Base-by-base conservation (phyloP, 1,140 invertebrate species). In the Eurosta solidaginis region DNA sequence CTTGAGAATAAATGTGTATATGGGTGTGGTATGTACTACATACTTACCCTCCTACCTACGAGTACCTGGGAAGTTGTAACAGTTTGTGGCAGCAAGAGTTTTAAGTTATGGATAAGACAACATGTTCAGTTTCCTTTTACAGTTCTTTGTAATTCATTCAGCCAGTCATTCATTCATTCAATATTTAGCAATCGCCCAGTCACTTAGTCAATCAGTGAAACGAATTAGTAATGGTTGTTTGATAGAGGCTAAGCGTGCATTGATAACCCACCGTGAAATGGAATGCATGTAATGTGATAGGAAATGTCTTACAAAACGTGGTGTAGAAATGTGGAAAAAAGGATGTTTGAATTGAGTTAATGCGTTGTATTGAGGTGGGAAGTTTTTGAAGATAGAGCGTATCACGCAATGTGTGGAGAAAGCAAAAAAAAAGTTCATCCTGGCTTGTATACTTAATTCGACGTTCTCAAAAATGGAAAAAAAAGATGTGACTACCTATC, bases 241-340 rank as follows among this genome's bases (percentile, higher is more conserved):
- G n/a, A n/a, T n/a, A n/a, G n/a, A n/a, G n/a, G n/a, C n/a, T n/a
- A n/a, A n/a, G n/a, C n/a, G n/a, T n/a, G n/a, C n/a, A n/a, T n/a
- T n/a, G n/a, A n/a, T n/a, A n/a, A n/a, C n/a, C n/a, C n/a, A n/a
- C n/a, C n/a, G n/a, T 52, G n/a, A 52, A 52, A 52, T 4, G 4
- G 49, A 22, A 49, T 49, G 22, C 6, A 52, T 40, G 59, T 12
- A 36, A 12, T 22, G 17, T n/a, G 59, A 40, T 10, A 40, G 59
- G 59, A 68, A 40, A 68, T 68, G 33, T 68, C 59, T 68, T 68
- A 68, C 59, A 68, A 68, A 40, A 40, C 36, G 59, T 36, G n/a
- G n/a, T n/a, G 33, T 33, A 10, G 59, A 68, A 68, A 22, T 68
- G 59, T 22, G 33, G n/a, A 36, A 22, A 33, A 6, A 25, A 3